Evolutionary conservation across 2,113 vertebrate species (phyloP), one percentile per base, ranked within the genome.

Genomic region (Ceratotherium simum): DNA sequence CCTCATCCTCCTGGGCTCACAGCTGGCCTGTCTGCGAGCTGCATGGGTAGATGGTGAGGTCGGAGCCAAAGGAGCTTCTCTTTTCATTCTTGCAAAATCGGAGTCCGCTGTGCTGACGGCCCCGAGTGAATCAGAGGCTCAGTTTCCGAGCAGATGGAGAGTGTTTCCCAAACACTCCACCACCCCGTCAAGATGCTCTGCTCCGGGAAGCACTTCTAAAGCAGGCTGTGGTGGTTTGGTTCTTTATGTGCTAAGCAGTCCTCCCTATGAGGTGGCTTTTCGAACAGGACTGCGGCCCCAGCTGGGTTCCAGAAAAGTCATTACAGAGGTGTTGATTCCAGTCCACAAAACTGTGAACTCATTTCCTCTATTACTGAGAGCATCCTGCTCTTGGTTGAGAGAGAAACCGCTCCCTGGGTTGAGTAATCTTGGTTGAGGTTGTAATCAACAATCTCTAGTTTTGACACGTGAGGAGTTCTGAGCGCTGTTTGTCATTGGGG

Each of bases 331-430:
- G 56, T 90, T 75, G 79, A 83, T 83, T 82, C 13, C 86, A 46
- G 64, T 54, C 18, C 29, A 14, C 48, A 11, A 60, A 91, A 80
- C 67, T 54, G n/a, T 85, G 94, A 48, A 33, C 76, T 97, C 92
- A 96, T 94, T 98, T 98, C 97, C 97, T 97, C 90, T 80, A 89
- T 92, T 31, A 46, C 62, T 0, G 81, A 96, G 70, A 92, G 83
- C 56, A 11, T 31, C 51, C 76, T 17, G 31, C 95, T 96, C 90
- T 96, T 85, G n/a, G 89, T 81, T 93, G 54, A 89, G 87, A 91
- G 88, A 6, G 5, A 81, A 89, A 14, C 12, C 3, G 64, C 76
- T 81, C 60, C 21, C 80, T 12, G 33, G 64, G 33, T 75, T 98
- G 97, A 75, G 85, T 90, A 91, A 95, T 97, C 54, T 20, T 21